Conservation (phyloP, 2,888 invertebrate genomes). For the Phalangium opilio region DNA sequence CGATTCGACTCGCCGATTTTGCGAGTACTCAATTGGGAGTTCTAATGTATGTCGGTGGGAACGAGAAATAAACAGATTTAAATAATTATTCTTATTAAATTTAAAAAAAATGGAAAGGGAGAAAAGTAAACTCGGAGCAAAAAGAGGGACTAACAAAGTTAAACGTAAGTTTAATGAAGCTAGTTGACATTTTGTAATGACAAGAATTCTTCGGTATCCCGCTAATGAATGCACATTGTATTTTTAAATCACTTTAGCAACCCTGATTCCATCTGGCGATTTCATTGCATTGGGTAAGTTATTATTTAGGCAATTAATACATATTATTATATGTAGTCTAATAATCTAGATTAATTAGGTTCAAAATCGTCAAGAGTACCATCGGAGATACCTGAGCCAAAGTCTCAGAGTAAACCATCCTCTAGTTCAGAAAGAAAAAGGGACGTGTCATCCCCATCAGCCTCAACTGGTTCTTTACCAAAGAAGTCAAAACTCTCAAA, state of each 20-base stretch:
- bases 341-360: too few relatives aligned
- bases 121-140: neutral
- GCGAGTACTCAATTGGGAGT: too few relatives aligned
- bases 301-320: too few relatives aligned
- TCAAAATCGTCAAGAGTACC: neutral
- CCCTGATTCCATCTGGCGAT: conserved; percentile 28
- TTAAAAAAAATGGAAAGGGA: neutral
- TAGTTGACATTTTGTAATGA: neutral
- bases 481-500: conserved; percentile 31
- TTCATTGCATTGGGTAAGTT: conserved; percentile 32
- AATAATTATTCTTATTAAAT: too few relatives aligned
- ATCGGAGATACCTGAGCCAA: neutral
- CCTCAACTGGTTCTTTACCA: conserved; percentile 25
- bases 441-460: conserved; percentile 29
- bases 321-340: too few relatives aligned
- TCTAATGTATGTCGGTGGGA: too few relatives aligned
- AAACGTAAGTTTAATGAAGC: conserved; percentile 1
- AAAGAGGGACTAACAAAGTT: conserved; percentile 2
- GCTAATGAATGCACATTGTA: neutral
- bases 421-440: conserved; percentile 42
- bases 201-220: too few relatives aligned
- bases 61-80: too few relatives aligned
- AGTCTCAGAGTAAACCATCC: neutral
- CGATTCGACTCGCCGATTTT: too few relatives aligned
- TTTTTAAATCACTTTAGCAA: conserved; percentile 17